A percentile compares a stretch with the other conserved stretches of the same genome.
These are phyloP conservation scores for Astreopora myriophthalma DNA, from an alignment of 64 coral and sea anemone species.

Conservation along the genomic window DNA sequence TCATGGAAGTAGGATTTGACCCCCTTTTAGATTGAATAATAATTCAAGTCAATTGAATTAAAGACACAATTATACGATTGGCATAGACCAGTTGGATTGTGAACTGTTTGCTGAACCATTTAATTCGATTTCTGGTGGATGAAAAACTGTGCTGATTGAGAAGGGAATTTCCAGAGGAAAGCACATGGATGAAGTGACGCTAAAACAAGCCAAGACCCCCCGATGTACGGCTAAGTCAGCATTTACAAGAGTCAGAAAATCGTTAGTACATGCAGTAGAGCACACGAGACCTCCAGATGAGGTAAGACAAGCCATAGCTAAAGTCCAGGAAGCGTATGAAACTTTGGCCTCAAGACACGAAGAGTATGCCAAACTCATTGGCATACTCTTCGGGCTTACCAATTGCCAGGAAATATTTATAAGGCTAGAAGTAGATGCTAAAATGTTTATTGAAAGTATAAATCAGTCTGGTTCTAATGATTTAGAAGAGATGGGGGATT, in stretches of 20 bases:
- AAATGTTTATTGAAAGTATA: not conserved
- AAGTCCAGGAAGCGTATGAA: not conserved
- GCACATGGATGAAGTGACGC: not conserved
- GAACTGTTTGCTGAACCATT: not conserved
- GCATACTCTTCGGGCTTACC: not conserved
- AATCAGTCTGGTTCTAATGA: not conserved
- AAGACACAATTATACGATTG: not conserved
- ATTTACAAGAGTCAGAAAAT: conserved; percentile 37
- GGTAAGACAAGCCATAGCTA: conserved; percentile 34
- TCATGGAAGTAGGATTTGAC: no score
- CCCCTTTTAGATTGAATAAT: no score
- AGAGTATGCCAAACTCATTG: not conserved
- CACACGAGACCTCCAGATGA: conserved; percentile 7
- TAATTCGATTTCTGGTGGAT: not conserved
- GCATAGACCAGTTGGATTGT: not conserved
- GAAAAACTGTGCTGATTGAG: not conserved
- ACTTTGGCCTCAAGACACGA: not conserved
- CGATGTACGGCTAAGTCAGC: conserved; percentile 47
- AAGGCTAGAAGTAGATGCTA: not conserved
- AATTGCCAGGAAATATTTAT: not conserved
- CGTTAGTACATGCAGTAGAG: conserved; percentile 1
- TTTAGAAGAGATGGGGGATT: not conserved
- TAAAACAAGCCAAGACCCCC: conserved; percentile 46
- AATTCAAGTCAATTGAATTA: no score
- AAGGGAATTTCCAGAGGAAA: not conserved